Base-by-base conservation (phyloP, 2,888 invertebrate genomes). In the Megalurothrips usitatus region DNA sequence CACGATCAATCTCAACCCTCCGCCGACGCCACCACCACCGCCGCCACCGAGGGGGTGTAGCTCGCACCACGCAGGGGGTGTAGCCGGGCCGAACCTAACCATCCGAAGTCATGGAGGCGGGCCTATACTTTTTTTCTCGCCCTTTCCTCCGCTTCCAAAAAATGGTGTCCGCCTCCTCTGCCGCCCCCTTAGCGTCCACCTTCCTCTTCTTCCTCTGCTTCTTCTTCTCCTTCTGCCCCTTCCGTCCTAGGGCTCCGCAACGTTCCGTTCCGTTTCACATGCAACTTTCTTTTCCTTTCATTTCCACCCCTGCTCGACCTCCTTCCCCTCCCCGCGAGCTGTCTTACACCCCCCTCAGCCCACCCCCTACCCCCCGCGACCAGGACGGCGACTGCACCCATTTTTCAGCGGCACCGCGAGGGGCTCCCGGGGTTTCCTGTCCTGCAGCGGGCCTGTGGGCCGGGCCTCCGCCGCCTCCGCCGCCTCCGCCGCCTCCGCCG, bases 221-320 rank as follows among this genome's bases (percentile, higher is more conserved):
- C n/a, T 75, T 75, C 68, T 26, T 75, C 68, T 26, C 19, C 58
- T 58, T 58, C 58, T 58, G 11, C 58, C 14, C 10, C 52, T 52
- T 52, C 52, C 52, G 52, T 19, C 52, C 34, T 17, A 43, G 34
- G 34, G 14, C 52, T 10, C 52, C 19, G 19, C 58, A 19, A 58
- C 58, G 58, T 58, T 58, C 58, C 58, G 58, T 75, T 75, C 23
- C 68, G 68, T 75, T 75, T 75, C 68, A 75, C 68, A 75, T 75
- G 68, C 68, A 75, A 75, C 68, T 75, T 75, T 75, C 68, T 75
- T 75, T 75, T 75, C 68, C 68, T 75, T 75, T 75, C 68, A 75
- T 75, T 75, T 26, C 68, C 68, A 23, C 68, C 68, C 68, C 34
- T 43, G 34, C 34, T 43, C 34, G 34, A 43, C 34, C 34, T 43